Conservation (phyloP, 1,140 invertebrate species). For the Drosophila sucinea region DNA sequence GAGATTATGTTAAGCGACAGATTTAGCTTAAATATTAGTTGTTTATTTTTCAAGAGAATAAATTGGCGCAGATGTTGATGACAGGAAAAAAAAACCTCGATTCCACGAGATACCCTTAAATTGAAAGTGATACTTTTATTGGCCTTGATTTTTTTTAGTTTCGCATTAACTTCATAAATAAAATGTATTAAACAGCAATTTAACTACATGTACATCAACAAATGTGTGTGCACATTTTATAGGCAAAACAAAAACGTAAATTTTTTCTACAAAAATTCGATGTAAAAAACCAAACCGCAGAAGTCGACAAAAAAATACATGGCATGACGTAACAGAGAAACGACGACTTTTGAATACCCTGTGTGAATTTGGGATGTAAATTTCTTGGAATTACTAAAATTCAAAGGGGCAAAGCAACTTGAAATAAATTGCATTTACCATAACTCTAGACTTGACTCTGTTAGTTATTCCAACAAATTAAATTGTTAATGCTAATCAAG, state of each 20-base stretch:
- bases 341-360: background rate
- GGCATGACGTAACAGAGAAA: background rate
- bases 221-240: slow-evolving; percentile 10
- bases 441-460: no score
- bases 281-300: slow-evolving; percentile 1
- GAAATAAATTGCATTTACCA: no score
- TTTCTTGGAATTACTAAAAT: no score
- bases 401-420: no score
- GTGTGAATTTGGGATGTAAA: no score
- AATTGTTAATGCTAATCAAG: no score
- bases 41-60: no score
- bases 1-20: no score
- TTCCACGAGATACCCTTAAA: background rate
- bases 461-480: no score
- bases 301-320: background rate
- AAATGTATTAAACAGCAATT: slow-evolving; percentile 12
- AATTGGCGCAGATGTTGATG: no score
- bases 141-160: background rate
- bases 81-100: no score
- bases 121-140: background rate
- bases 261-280: slow-evolving; percentile 4
- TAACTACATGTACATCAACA: slow-evolving; percentile 1
- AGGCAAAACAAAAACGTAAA: slow-evolving; percentile 3
- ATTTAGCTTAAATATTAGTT: no score
- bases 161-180: slow-evolving; percentile 11